A percentile compares a stretch with the other conserved stretches of the same genome.
Conservation (phyloP, 2,888 invertebrate species). For the Bruchidius siliquastri region DNA sequence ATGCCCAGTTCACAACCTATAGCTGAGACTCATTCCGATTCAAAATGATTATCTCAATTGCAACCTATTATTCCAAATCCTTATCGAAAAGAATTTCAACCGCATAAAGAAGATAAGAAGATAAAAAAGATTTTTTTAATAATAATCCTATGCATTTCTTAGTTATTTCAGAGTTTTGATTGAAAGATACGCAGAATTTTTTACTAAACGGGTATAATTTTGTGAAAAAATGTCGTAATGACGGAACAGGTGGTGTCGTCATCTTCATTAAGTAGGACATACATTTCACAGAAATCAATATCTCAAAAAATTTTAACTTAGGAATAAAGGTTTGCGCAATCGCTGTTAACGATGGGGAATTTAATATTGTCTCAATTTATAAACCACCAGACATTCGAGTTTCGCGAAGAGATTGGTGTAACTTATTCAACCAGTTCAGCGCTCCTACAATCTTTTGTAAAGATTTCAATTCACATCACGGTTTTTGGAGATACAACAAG, state of each 20-base stretch:
- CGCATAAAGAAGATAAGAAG: too few species aligned
- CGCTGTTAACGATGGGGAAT: not conserved
- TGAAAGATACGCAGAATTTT: too few species aligned
- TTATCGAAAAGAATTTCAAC: not conserved
- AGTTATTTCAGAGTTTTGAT: too few species aligned
- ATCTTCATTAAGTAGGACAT: too few species aligned
- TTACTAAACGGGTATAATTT: too few species aligned
- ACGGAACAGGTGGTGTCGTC: not conserved
- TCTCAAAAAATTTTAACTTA: not conserved
- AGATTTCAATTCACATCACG: constrained; percentile 2
- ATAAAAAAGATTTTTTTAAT: too few species aligned
- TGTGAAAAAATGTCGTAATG: too few species aligned
- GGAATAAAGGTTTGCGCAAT: not conserved
- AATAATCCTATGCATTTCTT: too few species aligned
- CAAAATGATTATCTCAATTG: too few species aligned
- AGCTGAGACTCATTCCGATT: too few species aligned
- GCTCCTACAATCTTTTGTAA: not conserved
- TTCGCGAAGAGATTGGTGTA: not conserved
- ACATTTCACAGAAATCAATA: not conserved
- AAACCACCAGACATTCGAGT: not conserved
- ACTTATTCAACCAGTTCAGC: not conserved
- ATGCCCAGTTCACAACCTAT: not conserved
- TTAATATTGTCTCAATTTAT: not conserved
- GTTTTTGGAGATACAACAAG: not conserved
- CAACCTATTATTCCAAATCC: not conserved